phyloP scores from a whole-genome alignment of 2,888 invertebrate species.

The Yponomeuta sedellus region DNA sequence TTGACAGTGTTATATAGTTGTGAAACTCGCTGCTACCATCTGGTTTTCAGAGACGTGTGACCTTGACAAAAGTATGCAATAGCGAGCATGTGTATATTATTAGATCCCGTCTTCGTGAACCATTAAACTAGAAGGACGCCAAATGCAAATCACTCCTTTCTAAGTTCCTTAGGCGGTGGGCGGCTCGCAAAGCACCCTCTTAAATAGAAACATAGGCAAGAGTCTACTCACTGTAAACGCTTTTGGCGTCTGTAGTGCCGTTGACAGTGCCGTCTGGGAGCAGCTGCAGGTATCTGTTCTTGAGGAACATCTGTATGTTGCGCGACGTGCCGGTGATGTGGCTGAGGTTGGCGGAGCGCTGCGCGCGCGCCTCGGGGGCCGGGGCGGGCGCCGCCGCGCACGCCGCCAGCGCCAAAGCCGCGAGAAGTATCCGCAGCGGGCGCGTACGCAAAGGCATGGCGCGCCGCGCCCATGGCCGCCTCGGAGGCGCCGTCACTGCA shows the following conservation, averaged over 20 bases:
- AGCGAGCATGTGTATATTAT: too few relatives aligned
- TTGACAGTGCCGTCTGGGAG: conserved; percentile 90
- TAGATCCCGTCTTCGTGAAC: too few relatives aligned
- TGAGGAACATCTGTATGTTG: conserved; percentile 90
- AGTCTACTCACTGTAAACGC: conserved; percentile 88
- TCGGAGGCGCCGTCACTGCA: conserved; percentile 72
- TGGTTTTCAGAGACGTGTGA: too few relatives aligned
- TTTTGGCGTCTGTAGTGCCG: conserved; percentile 86
- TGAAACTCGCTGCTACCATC: too few relatives aligned
- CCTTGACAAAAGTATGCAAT: too few relatives aligned
- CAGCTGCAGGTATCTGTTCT: conserved; percentile 88
- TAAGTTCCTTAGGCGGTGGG: too few relatives aligned
- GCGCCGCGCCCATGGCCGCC: conserved; percentile 75
- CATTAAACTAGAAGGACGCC: too few relatives aligned
- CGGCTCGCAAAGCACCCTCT: too few relatives aligned
- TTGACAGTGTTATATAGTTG: too few relatives aligned
- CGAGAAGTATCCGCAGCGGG: conserved; percentile 72
- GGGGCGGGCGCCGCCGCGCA: conserved; percentile 71
- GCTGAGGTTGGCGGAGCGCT: conserved; percentile 88
- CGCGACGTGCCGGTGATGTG: conserved; percentile 87
- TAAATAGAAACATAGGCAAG: background rate
- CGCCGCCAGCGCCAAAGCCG: conserved; percentile 71
- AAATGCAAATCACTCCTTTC: too few relatives aligned
- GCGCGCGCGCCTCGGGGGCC: conserved; percentile 77
- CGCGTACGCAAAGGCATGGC: conserved; percentile 65